phyloP scores from a whole-genome alignment of 2,113 vertebrate genomes.

The Hypomesus transpacificus region DNA sequence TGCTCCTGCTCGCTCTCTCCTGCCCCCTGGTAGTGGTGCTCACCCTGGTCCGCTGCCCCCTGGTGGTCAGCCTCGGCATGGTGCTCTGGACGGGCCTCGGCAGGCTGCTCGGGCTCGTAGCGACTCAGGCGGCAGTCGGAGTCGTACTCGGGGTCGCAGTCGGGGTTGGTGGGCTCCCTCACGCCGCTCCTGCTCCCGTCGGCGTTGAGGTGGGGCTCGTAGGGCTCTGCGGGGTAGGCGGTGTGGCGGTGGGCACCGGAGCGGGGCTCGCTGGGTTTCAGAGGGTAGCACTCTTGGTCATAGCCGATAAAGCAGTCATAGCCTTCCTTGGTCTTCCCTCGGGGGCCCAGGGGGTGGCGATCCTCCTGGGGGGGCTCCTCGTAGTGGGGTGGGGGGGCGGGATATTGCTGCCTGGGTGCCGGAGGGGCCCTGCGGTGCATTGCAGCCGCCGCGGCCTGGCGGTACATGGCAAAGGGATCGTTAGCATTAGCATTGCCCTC shows the following conservation, averaged over 20 bases:
- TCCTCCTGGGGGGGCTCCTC: constrained; percentile 58
- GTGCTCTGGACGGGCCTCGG: constrained; percentile 25
- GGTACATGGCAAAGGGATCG: constrained; percentile 43
- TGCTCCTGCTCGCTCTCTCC: constrained; percentile 56
- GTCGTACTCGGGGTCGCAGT: constrained; percentile 77
- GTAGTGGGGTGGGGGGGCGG: constrained; percentile 31
- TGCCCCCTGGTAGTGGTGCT: constrained; percentile 43
- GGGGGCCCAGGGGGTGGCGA: constrained; percentile 64
- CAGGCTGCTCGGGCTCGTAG: constrained; percentile 35
- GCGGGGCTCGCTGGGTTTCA: constrained; percentile 49
- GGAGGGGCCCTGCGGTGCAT: constrained; percentile 46
- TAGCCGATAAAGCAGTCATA: constrained; percentile 76
- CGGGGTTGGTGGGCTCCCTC: constrained; percentile 64
- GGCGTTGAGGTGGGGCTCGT: constrained; percentile 67
- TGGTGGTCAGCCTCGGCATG: constrained; percentile 29
- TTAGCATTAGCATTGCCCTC: neutral
- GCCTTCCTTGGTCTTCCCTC: constrained; percentile 78
- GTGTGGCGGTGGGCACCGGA: constrained; percentile 46
- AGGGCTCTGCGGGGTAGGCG: constrained; percentile 48
- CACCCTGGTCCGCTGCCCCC: constrained; percentile 17
- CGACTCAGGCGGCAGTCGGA: constrained; percentile 71
- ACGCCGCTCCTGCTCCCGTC: constrained; percentile 63
- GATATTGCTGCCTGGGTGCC: constrained; percentile 44
- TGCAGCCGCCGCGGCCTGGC: constrained; percentile 37
- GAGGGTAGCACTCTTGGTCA: constrained; percentile 69